phyloP scores from a whole-genome alignment of 1,140 invertebrate species.

The Muscidifurax raptorellus region DNA sequence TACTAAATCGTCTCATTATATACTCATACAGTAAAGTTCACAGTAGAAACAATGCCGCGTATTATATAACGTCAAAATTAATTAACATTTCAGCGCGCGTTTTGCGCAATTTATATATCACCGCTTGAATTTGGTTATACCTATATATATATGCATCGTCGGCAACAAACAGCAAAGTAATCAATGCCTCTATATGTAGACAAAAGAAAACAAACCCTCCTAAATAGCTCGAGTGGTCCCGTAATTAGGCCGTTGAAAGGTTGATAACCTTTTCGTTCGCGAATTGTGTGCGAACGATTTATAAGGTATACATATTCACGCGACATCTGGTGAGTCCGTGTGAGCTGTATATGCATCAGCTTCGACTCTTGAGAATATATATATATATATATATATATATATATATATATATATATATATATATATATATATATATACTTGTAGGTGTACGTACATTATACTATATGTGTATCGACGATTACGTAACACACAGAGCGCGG shows the following conservation, averaged over 20 bases:
- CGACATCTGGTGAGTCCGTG: conserved; percentile 36
- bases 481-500: conserved; percentile 19
- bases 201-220: conserved; percentile 33
- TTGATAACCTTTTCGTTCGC: conserved; percentile 39
- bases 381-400: not conserved
- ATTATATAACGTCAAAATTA: not conserved
- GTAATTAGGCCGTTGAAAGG: conserved; percentile 35
- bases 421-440: not conserved
- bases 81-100: not conserved
- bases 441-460: not conserved
- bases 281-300: not conserved
- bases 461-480: not conserved
- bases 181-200: not conserved
- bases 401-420: not conserved
- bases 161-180: not conserved
- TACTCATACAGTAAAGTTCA: not conserved
- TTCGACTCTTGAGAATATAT: not conserved
- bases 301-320: not conserved
- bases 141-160: not conserved
- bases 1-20: not conserved
- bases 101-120: not conserved
- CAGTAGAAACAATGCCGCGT: not conserved
- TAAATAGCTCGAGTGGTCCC: not conserved
- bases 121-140: not conserved
- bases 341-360: not conserved